Base-by-base conservation (phyloP, 2,113 vertebrate genomes). In the Entomyzon cyanotis region DNA sequence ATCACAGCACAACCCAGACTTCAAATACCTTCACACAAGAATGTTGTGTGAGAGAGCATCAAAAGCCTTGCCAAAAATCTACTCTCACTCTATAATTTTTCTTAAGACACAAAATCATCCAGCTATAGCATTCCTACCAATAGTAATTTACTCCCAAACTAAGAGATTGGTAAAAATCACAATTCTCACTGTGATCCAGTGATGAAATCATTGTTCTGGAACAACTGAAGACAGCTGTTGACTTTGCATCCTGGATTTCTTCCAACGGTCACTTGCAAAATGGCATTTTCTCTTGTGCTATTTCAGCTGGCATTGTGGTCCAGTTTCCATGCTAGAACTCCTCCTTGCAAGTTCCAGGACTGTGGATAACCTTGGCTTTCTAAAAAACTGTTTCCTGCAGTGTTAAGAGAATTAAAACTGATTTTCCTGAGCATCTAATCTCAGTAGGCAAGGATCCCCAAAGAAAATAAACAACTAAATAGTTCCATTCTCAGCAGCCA, bases 221-320 rank as follows among this genome's bases (percentile, higher is more conserved):
- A 87, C 93, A 95, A 91, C 41, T 67, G 75, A 91, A 87, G 78
- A 79, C 78, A 95, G 74, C 49, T 95, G 74, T 80, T 94, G 46
- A 60, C 30, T 90, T 75, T 77, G 42, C 37, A 89, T 46, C 39
- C 82, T 69, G 46, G 67, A 59, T 69, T 83, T 91, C 46, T 85
- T 93, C 63, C 94, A 94, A 59, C 55, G 91, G 78, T 86, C 87
- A 81, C 33, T 90, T 84, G 21, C 30, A 90, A 94, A 93, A 89
- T 56, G 15, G 5, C 24, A 74, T 80, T 83, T 79, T 93, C 50
- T 42, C 28, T 60, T 70, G 15, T 39, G 27, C 46, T 62, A 11
- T 56, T 94, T 95, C 91, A 94, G 74, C 74, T 85, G 75, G 70
- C 0, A 0, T 15, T 95, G 20, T 44, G 37, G 70, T 74, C 71